Evolutionary conservation across 2,113 vertebrate genomes (phyloP).

Genomic region (Scatophagus argus): DNA sequence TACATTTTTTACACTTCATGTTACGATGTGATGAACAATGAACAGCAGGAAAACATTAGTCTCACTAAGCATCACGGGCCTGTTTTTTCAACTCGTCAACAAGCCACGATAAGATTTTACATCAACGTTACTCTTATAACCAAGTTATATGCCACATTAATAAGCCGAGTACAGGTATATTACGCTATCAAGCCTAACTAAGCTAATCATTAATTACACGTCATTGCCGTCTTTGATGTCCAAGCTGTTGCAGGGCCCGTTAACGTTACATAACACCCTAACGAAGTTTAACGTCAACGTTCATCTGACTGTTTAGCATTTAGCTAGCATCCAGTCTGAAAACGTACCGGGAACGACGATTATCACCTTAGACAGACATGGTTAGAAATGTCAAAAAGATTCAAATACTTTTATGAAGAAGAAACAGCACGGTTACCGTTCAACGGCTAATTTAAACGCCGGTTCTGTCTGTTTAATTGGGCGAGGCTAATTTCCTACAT

Average conservation of each 20-base stretch:
- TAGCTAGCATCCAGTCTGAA: slow-evolving; percentile 15
- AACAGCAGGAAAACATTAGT: no score
- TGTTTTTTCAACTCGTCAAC: not conserved
- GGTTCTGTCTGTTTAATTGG: not conserved
- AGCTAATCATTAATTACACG: not conserved
- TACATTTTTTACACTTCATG: not conserved
- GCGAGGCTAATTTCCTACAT: slow-evolving; percentile 40
- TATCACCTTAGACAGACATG: not conserved
- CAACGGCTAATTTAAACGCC: not conserved
- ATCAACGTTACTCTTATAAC: not conserved
- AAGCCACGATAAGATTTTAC: not conserved
- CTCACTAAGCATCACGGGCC: slow-evolving; percentile 46
- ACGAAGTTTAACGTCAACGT: slow-evolving; percentile 1
- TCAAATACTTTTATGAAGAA: no score
- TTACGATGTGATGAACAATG: no score
- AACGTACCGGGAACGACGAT: fast-evolving
- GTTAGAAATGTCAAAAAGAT: not conserved
- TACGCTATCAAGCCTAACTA: fast-evolving
- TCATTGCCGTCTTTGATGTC: not conserved
- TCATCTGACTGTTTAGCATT: slow-evolving; percentile 15
- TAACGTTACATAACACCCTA: slow-evolving; percentile 30
- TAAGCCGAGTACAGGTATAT: fast-evolving
- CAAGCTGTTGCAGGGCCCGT: not conserved
- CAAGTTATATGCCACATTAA: not conserved
- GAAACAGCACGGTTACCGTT: not conserved